Conservation (phyloP, 2,113 vertebrate species). For the Notechis scutatus region DNA sequence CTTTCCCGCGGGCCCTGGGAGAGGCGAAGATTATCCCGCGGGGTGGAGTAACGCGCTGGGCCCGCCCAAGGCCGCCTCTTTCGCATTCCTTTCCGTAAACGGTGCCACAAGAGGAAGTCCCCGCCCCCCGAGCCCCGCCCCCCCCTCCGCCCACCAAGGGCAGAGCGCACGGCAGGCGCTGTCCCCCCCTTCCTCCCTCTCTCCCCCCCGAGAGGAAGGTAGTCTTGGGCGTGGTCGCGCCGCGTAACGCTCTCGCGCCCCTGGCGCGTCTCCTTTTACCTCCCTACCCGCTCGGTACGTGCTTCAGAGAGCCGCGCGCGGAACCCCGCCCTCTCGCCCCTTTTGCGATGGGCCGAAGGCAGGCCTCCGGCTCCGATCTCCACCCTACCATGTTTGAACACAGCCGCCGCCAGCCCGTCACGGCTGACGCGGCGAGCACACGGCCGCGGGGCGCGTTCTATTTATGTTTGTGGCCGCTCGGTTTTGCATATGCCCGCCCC, state of each 20-base stretch:
- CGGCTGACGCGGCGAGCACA: background rate
- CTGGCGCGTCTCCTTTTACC: background rate
- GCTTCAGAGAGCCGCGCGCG: background rate
- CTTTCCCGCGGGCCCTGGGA: background rate
- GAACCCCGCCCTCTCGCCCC: background rate
- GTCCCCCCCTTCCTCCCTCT: too few species aligned
- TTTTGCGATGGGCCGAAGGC: background rate
- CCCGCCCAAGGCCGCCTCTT: conserved; percentile 26
- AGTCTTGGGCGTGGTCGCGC: background rate
- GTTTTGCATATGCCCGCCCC: conserved; percentile 53
- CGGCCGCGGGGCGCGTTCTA: conserved; percentile 51
- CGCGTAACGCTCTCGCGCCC: background rate
- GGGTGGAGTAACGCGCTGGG: conserved; percentile 20
- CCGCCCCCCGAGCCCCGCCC: conserved; percentile 9
- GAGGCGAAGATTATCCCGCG: background rate
- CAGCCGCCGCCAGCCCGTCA: background rate
- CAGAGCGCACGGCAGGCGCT: conserved; percentile 13
- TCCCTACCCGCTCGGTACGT: background rate
- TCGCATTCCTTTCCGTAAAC: conserved; percentile 32
- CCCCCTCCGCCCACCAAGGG: conserved; percentile 28
- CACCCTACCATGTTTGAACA: background rate
- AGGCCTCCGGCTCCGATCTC: background rate
- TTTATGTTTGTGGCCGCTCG: conserved; percentile 61
- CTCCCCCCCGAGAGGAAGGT: background rate
- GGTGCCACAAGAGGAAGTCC: background rate